Base-by-base conservation (phyloP, 35 echinoderm and acorn worm species). In the Anneissia japonica region DNA sequence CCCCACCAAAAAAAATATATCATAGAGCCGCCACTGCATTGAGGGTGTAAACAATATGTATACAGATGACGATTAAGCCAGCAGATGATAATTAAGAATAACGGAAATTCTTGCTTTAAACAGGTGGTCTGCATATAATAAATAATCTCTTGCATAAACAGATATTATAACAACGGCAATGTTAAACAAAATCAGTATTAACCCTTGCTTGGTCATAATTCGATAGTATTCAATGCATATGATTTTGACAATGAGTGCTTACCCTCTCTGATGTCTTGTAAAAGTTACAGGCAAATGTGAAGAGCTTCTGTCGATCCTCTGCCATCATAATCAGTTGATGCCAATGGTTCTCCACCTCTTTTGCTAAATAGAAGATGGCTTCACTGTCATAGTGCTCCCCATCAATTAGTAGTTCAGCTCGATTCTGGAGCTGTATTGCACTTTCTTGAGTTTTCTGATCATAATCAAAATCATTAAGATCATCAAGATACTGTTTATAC, bases 211-310 rank as follows among this genome's bases (percentile, higher is more conserved):
- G n/a, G n/a, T n/a, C n/a, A n/a, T n/a, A n/a, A n/a, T n/a, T n/a
- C n/a, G n/a, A n/a, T n/a, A n/a, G n/a, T n/a, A n/a, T n/a, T n/a
- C n/a, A n/a, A n/a, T n/a, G n/a, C n/a, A n/a, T n/a, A n/a, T n/a
- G n/a, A n/a, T n/a, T n/a, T n/a, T n/a, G n/a, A n/a, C n/a, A 19
- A 13, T 39, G 41, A 83, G 0, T 34, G 36, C 91, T 90, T 75
- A 99, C 96, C 90, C 93, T 89, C 38, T 93, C 93, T 89, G 96
- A 99, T 41, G 92, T 93, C 74, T 99, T 99, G 77, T 99, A 99
- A 84, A 99, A 99, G 82, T 92, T 99, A 51, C 84, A 86, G 31
- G 88, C 91, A 85, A 91, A 93, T 41, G 91, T 92, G 75, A 99
- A 93, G 9, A 99, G 84, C 82, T 99, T 99, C 35, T 92, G 79